Percentiles rank a stretch among this genome's conserved stretches.
Evolutionary conservation across 2,888 invertebrate species (phyloP).

Genomic region (Nephrotoma flavescens): DNA sequence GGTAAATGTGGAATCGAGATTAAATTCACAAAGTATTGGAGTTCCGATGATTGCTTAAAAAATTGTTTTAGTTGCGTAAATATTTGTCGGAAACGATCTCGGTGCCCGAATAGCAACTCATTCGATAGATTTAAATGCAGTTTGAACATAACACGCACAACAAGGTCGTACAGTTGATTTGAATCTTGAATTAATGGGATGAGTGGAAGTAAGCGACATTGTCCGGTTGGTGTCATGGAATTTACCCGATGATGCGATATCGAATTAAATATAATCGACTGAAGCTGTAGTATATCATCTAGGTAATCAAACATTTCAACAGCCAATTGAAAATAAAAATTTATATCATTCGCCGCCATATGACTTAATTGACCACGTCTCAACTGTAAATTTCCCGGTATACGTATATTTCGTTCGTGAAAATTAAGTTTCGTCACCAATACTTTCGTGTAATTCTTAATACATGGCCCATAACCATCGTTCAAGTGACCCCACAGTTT

Average conservation of each 20-base stretch:
- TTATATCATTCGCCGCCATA: conserved; percentile 83
- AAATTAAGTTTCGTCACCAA: conserved; percentile 85
- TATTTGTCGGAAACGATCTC: conserved; percentile 77
- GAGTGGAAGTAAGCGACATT: conserved; percentile 89
- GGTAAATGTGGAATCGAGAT: conserved; percentile 88
- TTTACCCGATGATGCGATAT: conserved; percentile 86
- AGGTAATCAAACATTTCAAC: conserved; percentile 98
- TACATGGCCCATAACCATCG: conserved; percentile 89
- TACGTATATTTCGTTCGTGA: conserved; percentile 81
- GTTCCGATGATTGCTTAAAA: conserved; percentile 80
- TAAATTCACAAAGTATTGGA: conserved; percentile 95
- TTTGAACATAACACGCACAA: conserved; percentile 90
- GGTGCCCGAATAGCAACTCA: conserved; percentile 77
- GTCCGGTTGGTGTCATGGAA: conserved; percentile 95
- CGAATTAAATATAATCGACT: conserved; percentile 72
- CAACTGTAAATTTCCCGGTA: conserved; percentile 84
- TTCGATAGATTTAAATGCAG: conserved; percentile 82
- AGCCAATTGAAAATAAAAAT: conserved; percentile 89
- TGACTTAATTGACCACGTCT: conserved; percentile 72
- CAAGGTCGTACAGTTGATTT: conserved; percentile 89
- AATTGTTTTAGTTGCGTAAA: conserved; percentile 80
- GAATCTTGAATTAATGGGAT: conserved; percentile 94
- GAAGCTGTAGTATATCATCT: conserved; percentile 84
- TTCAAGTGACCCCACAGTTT: conserved; percentile 89
- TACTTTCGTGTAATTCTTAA: conserved; percentile 73